Evolutionary conservation across 2,888 invertebrate genomes (phyloP), one percentile per base, ranked within the genome.

Genomic region (Stegana nigrithorax): DNA sequence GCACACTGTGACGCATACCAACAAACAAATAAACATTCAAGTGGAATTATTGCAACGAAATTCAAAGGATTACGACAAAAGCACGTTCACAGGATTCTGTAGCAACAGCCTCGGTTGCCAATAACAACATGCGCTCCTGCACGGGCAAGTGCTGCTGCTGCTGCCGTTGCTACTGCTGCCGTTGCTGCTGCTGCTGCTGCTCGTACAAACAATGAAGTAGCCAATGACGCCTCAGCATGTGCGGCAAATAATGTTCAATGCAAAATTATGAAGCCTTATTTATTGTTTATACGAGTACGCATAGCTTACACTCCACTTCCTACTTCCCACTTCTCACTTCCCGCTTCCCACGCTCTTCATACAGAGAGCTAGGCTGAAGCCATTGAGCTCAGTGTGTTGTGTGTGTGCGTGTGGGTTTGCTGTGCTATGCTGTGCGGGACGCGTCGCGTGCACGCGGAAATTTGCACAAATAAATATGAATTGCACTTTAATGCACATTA

Each of bases 31-130:
- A 76, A 78, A 76, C 75, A 78, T 77, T 77, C 77, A 78, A 76
- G 78, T 76, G 76, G 78, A 78, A 76, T 76, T 76, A 76, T 78
- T 76, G 76, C 76, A 76, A 76, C 78, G 76, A 76, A 76, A 76
- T 76, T 76, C 76, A 78, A 76, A 76, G 76, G 76, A 76, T 76
- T 76, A 76, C 76, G 78, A 75, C 75, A 74, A 78, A 76, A 78
- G 76, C 76, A 76, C 76, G 76, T 76, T 78, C 78, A 72, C 78
- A 76, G 76, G 78, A 78, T 76, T 78, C 72, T 68, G 42, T 64
- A 64, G 66, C 26, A 60, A 53, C 61, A 55, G 58, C 53, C 53
- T 66, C 65, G 70, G 74, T 78, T 73, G 72, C 78, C 75, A 75
- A 73, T 75, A 78, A 75, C 75, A 75, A 75, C 75, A n/a, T n/a